A percentile compares a stretch with the other conserved stretches of the same genome.
Conservation (phyloP, 2,113 vertebrate genomes). For the Bombycilla garrulus region DNA sequence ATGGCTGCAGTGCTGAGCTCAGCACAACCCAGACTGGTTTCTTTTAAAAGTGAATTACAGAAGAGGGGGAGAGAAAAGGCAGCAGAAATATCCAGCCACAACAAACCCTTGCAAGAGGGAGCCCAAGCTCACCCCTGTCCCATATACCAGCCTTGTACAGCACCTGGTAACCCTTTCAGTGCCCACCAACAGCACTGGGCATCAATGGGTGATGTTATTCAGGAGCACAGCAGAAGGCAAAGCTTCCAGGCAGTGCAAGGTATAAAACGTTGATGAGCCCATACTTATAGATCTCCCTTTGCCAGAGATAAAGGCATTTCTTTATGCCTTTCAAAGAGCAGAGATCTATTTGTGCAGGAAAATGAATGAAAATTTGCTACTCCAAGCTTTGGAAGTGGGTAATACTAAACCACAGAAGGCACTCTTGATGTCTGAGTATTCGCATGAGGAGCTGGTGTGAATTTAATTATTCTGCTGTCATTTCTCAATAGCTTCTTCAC, state of each 20-base stretch:
- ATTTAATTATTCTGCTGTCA: conserved; percentile 37
- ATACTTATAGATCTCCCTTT: not conserved
- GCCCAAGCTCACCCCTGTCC: not conserved
- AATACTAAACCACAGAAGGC: not conserved
- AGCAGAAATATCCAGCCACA: not conserved
- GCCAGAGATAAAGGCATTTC: not conserved
- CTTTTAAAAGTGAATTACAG: not conserved
- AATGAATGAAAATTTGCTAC: not conserved
- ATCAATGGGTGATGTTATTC: not conserved
- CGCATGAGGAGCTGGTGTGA: not conserved
- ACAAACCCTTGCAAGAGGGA: not conserved
- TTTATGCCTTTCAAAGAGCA: not conserved
- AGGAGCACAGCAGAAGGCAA: not conserved
- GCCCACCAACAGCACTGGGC: fast-evolving
- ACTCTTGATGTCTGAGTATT: not conserved
- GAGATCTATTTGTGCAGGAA: not conserved
- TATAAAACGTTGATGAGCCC: not conserved
- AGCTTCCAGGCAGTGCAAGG: not conserved
- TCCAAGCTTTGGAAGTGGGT: not conserved
- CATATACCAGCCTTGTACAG: not conserved
- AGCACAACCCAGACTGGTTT: not conserved
- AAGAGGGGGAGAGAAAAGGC: not conserved
- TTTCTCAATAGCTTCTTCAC: conserved; percentile 41
- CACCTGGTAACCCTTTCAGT: not conserved
- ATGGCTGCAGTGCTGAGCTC: conserved; percentile 35